Conservation (phyloP, 1,140 invertebrate species). For the Vollenhovia emeryi region DNA sequence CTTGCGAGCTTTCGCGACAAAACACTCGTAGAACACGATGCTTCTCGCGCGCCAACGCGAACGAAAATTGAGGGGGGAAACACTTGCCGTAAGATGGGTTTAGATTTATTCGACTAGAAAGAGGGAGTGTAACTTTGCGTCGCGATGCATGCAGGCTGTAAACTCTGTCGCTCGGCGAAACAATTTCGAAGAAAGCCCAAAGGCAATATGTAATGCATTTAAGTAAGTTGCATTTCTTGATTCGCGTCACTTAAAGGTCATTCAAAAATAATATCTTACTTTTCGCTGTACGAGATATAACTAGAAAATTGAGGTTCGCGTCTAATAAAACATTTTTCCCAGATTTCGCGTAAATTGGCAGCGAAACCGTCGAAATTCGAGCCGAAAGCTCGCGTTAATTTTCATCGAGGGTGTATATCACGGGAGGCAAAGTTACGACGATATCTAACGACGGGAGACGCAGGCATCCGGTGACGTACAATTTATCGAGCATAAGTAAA, state of each 20-base stretch:
- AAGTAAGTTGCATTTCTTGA: not conserved
- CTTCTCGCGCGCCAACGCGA: not conserved
- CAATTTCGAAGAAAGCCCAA: not conserved
- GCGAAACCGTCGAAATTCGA: not conserved
- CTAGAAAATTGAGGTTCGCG: not conserved
- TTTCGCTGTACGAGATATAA: not conserved
- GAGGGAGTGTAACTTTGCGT: not conserved
- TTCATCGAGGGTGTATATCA: not conserved
- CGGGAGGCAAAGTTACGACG: not conserved
- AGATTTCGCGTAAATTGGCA: slow-evolving; percentile 2
- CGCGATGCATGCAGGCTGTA: not conserved
- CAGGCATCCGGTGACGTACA: not conserved
- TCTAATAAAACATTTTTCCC: not conserved
- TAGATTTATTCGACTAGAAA: slow-evolving; percentile 24
- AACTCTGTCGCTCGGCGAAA: not conserved
- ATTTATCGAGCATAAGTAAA: slow-evolving; percentile 1
- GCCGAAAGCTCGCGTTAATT: not conserved
- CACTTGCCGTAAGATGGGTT: not conserved
- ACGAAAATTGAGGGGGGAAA: not conserved
- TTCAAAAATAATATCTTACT: not conserved
- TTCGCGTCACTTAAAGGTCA: not conserved
- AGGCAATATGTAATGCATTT: not conserved
- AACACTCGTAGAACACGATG: not conserved
- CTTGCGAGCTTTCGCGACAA: not conserved
- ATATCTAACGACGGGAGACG: not conserved